phyloP scores from a whole-genome alignment of 2,113 vertebrate species.

The Pan troglodytes region NHGRI_mPanTro3-v2.1_pri NC_072403.2:52445001-52445500 shows the following conservation, averaged over 20 bases:
- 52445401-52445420: background rate
- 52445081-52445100: background rate
- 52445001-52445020: background rate
- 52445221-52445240: constrained; percentile 36
- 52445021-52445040: background rate
- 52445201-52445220: constrained; percentile 49
- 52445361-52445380: background rate
- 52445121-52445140: background rate
- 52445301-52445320: background rate
- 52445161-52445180: constrained; percentile 67
- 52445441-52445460: background rate
- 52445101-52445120: constrained; percentile 2
- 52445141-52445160: constrained; percentile 41
- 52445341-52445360: background rate
- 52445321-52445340: background rate
- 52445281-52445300: background rate
- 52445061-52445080: background rate
- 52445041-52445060: background rate
- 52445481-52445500: background rate
- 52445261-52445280: constrained; percentile 53
- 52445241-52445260: constrained; percentile 52
- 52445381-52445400: rapidly evolving
- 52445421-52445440: background rate
- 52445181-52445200: constrained; percentile 46
- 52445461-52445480: background rate